These are phyloP conservation scores for Grammomys surdaster DNA, from an alignment of 2,113 vertebrate species.

Conservation along the genomic window DNA sequence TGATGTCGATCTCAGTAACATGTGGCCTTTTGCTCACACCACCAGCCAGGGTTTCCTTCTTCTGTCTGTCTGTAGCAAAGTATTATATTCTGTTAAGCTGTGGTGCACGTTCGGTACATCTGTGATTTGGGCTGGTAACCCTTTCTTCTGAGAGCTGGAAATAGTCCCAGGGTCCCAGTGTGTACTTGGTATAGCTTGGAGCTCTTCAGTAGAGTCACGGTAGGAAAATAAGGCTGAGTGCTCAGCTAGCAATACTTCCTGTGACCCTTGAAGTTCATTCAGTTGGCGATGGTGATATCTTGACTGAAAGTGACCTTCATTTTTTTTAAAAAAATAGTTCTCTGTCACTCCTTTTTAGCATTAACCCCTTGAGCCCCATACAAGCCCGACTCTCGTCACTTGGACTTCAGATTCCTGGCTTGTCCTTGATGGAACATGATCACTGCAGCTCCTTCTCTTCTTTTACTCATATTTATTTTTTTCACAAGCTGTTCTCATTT, in stretches of 20 bases:
- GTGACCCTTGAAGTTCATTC: background rate
- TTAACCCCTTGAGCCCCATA: too few species aligned
- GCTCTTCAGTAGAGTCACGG: background rate
- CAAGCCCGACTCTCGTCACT: background rate
- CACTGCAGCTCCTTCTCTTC: background rate
- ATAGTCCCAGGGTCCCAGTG: background rate
- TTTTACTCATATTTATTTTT: background rate
- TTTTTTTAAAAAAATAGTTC: background rate
- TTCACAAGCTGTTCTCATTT: background rate
- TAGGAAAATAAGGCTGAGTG: background rate
- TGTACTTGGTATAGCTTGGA: background rate
- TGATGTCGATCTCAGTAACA: background rate
- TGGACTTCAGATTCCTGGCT: background rate
- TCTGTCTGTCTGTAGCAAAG: background rate
- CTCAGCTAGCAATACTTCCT: background rate
- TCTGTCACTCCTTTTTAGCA: too few species aligned
- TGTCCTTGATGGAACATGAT: background rate
- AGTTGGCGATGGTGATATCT: background rate
- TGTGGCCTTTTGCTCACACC: background rate
- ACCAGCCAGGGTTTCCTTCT: background rate
- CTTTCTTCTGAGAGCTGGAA: background rate
- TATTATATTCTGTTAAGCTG: background rate
- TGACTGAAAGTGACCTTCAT: background rate
- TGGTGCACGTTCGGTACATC: background rate
- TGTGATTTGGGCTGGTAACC: background rate